phyloP scores from a whole-genome alignment of 1,140 invertebrate genomes.

The Lucilia sericata region DNA sequence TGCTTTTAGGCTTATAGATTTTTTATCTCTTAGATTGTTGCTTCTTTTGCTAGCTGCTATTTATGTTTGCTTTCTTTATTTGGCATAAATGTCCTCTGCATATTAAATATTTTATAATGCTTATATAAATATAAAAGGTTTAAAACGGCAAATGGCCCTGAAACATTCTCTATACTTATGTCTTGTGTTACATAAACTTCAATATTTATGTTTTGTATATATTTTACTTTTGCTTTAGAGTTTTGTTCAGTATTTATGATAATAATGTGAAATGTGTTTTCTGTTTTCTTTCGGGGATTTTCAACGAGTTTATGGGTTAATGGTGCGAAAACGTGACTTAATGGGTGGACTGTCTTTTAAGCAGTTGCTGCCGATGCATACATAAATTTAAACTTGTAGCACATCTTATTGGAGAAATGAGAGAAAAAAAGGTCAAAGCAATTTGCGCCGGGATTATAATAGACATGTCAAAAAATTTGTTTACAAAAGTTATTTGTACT shows the following conservation, averaged over 20 bases:
- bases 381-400: neutral
- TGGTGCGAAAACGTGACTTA: constrained; percentile 68
- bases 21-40: neutral
- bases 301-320: constrained; percentile 63
- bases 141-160: neutral
- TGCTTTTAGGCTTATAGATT: constrained; percentile 17
- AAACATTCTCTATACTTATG: neutral
- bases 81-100: constrained; percentile 31
- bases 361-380: neutral
- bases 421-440: constrained; percentile 61
- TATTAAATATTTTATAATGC: constrained; percentile 37
- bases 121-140: neutral
- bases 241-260: constrained; percentile 6
- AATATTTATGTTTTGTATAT: constrained; percentile 23
- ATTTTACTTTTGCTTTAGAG: neutral
- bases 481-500: neutral
- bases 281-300: neutral
- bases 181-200: constrained; percentile 20
- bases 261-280: constrained; percentile 8
- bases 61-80: neutral
- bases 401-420: neutral
- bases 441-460: constrained; percentile 61
- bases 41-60: neutral
- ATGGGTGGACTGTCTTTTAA: constrained; percentile 49
- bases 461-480: constrained; percentile 58